A percentile compares a stretch with the other conserved stretches of the same genome.
Evolutionary conservation across 2,113 vertebrate species (phyloP).

Genomic region (Oncorhynchus keta): DNA sequence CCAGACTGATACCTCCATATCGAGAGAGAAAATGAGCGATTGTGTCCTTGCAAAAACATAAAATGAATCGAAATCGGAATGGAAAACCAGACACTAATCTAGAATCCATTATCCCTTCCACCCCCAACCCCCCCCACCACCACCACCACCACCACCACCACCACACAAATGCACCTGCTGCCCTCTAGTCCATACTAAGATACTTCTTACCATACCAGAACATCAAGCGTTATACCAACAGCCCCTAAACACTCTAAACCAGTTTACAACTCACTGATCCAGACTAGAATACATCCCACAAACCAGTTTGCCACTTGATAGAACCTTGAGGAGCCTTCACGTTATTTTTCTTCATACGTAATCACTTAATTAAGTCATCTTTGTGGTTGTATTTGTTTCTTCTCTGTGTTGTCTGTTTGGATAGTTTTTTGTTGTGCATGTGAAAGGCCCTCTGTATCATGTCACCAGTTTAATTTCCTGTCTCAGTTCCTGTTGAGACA

Average conservation of each 20-base stretch:
- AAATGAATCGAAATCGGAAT: not conserved
- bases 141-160: too few relatives aligned
- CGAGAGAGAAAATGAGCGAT: not conserved
- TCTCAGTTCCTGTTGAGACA: constrained; percentile 9
- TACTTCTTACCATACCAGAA: not conserved
- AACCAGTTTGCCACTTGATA: not conserved
- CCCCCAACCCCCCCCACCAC: too few relatives aligned
- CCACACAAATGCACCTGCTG: not conserved
- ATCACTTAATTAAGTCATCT: not conserved
- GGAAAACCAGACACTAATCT: not conserved
- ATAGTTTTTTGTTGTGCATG: not conserved
- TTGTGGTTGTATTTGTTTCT: too few relatives aligned
- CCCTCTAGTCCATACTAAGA: not conserved
- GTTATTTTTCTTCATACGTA: not conserved
- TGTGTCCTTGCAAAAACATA: not conserved
- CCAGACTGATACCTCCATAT: not conserved
- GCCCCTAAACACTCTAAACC: too few relatives aligned
- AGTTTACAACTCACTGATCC: too few relatives aligned
- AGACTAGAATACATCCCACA: constrained; percentile 58
- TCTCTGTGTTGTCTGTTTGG: not conserved
- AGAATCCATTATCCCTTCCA: not conserved
- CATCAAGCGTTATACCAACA: too few relatives aligned
- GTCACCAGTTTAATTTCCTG: constrained; percentile 12
- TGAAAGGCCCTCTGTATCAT: not conserved
- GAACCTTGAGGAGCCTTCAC: too few relatives aligned